A percentile compares a stretch with the other conserved stretches of the same genome.
Conservation (phyloP, 2,797 vertebrate species). For the Eurystomus glaucurus region DNA sequence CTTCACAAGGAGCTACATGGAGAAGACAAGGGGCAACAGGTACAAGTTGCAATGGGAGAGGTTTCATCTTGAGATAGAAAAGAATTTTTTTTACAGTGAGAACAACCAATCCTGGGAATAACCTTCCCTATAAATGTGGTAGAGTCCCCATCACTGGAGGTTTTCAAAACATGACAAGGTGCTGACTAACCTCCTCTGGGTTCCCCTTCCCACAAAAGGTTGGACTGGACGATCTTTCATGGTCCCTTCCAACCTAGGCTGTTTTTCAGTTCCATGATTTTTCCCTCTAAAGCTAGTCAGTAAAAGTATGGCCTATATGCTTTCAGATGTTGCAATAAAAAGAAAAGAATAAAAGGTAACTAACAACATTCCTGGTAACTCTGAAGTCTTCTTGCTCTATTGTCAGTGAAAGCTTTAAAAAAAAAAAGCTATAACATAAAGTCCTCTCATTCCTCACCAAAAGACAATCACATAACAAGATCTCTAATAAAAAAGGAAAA, state of each 20-base stretch:
- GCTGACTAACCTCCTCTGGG: background rate
- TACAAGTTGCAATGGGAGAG: background rate
- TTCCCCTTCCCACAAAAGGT: background rate
- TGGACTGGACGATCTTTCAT: background rate
- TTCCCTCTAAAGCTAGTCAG: background rate
- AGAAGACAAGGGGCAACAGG: background rate
- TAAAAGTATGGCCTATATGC: background rate
- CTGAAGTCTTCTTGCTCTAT: conserved; percentile 34
- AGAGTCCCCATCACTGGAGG: background rate
- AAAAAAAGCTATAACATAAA: background rate
- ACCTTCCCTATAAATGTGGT: rapidly evolving
- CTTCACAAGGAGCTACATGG: background rate
- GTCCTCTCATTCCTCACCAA: conserved; percentile 20
- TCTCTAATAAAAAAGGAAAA: conserved; percentile 74
- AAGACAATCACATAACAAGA: conserved; percentile 62
- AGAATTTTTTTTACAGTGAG: too few species aligned
- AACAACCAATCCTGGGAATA: background rate
- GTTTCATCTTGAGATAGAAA: background rate
- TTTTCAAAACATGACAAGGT: background rate
- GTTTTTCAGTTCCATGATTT: background rate
- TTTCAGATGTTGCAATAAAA: conserved; percentile 19
- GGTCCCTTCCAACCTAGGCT: background rate
- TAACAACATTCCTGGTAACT: conserved; percentile 34
- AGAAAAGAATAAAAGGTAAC: background rate
- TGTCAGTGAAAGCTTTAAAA: conserved; percentile 8